Percentiles rank a stretch among this genome's conserved stretches.
These are phyloP conservation scores for Vicugna pacos DNA, from an alignment of 2,113 vertebrate genomes.

Conservation along the genomic window DNA sequence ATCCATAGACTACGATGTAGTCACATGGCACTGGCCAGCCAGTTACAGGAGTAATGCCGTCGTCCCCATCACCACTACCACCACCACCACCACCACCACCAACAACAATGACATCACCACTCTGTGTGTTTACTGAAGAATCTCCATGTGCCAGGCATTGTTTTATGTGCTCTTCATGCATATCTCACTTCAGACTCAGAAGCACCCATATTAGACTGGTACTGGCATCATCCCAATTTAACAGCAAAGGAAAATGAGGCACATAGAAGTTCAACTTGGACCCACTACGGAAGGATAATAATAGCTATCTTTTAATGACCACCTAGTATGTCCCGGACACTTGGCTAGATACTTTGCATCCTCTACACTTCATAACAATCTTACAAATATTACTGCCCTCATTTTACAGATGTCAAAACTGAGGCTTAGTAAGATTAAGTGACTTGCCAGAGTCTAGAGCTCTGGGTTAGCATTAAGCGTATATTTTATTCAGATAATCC, in stretches of 20 bases:
- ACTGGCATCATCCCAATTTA: not conserved
- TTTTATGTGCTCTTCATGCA: not conserved
- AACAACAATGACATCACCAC: not conserved
- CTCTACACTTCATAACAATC: not conserved
- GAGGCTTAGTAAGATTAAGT: not conserved
- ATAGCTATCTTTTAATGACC: not conserved
- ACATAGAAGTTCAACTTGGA: not conserved
- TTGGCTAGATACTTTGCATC: not conserved
- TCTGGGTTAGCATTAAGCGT: not conserved
- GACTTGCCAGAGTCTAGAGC: not conserved
- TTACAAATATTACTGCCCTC: not conserved
- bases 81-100: not conserved
- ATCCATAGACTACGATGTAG: not conserved
- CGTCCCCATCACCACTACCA: not conserved
- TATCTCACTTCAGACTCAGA: constrained; percentile 11
- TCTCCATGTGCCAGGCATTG: not conserved
- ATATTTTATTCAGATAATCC: not conserved
- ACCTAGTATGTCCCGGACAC: not conserved
- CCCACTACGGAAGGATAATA: not conserved
- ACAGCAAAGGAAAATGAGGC: not conserved
- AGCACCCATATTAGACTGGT: not conserved
- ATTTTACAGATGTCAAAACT: not conserved
- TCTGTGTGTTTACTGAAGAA: not conserved
- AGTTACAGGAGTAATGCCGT: not conserved
- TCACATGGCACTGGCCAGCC: not conserved